Evolutionary conservation across 2,797 vertebrate species (phyloP), one percentile per base, ranked within the genome.

Genomic region (Simalia tracyae): DNA sequence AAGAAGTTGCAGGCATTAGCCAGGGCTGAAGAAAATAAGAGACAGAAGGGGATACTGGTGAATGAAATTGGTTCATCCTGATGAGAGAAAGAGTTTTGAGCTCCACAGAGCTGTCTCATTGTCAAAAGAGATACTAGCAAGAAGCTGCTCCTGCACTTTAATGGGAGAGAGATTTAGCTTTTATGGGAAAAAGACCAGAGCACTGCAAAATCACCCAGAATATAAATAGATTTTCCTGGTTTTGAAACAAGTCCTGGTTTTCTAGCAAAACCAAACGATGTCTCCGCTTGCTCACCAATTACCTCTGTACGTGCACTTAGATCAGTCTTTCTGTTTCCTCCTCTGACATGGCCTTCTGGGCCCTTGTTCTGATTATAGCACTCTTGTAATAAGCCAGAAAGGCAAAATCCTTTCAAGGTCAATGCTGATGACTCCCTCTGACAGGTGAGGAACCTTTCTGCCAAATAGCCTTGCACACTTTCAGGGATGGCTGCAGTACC

Each of bases 401-500:
- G 31, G 36, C 54, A 92, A 91, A 94, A 93, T 90, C 76, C 68
- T 64, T 46, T 22, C 24, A 61, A 90, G 72, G 36, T 88, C 12
- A 2, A 89, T 84, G 50, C 54, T 60, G 26, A 50, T 81, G 36
- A 28, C 24, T 42, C 46, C 66, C 31, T 61, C 46, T 56, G 81
- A 90, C 89, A 95, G 36, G 19, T 3, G 64, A 87, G 81, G 28
- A 46, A 50, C 50, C 36, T 91, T 92, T 7, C 14, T n/a, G 86
- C 91, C 24, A 61, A 0, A 31, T 46, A 64, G 31, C 54, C 56
- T 24, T 31, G 42, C 57, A 59, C 2, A 26, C 14, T 61, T 26
- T 36, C 9, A 57, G 63, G 90, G 87, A 89, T 0, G 0, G 63
- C 15, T 0, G 0, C 0, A 0, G 42, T 64, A 64, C 61, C 12